phyloP scores from a whole-genome alignment of 2,888 invertebrate genomes.

The Drosophila nr. medialis region DNA sequence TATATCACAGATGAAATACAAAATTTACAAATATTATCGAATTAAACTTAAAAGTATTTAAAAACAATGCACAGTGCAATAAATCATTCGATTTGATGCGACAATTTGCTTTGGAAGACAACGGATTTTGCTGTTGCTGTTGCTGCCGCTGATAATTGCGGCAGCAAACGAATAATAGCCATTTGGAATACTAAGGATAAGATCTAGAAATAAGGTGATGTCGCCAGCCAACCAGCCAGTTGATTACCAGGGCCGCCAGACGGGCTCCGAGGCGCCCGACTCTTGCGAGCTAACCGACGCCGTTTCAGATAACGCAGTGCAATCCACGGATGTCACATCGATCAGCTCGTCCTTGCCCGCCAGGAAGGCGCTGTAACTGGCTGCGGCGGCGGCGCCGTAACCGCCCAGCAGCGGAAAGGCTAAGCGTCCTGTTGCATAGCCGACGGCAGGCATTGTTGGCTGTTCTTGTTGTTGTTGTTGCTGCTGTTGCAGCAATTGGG shows the following conservation, averaged over 20 bases:
- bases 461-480: constrained; percentile 48
- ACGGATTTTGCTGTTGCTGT: constrained; percentile 69
- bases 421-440: constrained; percentile 41
- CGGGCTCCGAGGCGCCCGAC: constrained; percentile 75
- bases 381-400: constrained; percentile 65
- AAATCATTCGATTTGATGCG: constrained; percentile 40
- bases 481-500: constrained; percentile 72
- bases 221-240: constrained; percentile 25
- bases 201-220: constrained; percentile 59
- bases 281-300: constrained; percentile 77
- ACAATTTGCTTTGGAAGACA: constrained; percentile 79
- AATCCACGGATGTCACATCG: constrained; percentile 81
- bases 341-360: constrained; percentile 75
- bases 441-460: constrained; percentile 43
- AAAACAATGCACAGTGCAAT: constrained; percentile 58
- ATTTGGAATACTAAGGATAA: constrained; percentile 68
- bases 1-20: constrained; percentile 76
- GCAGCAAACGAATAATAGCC: constrained; percentile 66
- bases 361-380: constrained; percentile 65
- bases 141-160: constrained; percentile 30
- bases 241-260: constrained; percentile 82
- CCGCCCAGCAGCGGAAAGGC: constrained; percentile 55
- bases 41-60: constrained; percentile 55
- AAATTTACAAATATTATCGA: constrained; percentile 59
- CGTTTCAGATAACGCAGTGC: constrained; percentile 71